phyloP scores from a whole-genome alignment of 2,888 invertebrate species.

The Alcis repandata region DNA sequence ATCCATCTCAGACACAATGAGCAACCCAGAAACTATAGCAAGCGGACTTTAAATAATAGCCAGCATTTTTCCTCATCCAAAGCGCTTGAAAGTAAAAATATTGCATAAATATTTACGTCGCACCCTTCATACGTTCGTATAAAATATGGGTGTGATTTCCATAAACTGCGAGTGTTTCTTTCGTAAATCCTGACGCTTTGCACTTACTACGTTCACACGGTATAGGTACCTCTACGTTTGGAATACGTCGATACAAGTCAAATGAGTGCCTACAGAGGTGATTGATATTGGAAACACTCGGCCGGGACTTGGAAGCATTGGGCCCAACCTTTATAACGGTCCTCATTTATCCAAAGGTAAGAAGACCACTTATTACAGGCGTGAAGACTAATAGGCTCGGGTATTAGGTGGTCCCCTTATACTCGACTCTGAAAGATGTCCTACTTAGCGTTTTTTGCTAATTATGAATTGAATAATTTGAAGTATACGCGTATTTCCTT shows the following conservation, averaged over 20 bases:
- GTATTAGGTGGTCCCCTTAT: conserved; percentile 1
- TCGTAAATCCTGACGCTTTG: conserved; percentile 35
- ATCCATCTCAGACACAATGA: conserved; percentile 13
- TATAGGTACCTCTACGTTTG: too few species aligned
- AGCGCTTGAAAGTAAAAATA: conserved; percentile 34
- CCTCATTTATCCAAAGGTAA: conserved; percentile 55
- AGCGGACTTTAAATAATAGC: conserved; percentile 29
- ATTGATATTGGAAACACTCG: conserved; percentile 58
- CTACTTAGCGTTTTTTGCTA: background rate
- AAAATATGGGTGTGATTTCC: conserved; percentile 42
- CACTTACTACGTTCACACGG: conserved; percentile 18
- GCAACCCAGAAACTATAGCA: conserved; percentile 26
- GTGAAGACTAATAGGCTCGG: conserved; percentile 29
- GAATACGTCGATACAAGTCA: conserved; percentile 37
- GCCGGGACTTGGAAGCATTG: conserved; percentile 57
- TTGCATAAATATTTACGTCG: conserved; percentile 43
- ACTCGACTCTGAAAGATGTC: background rate
- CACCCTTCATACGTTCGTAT: conserved; percentile 33
- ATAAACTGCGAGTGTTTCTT: conserved; percentile 42
- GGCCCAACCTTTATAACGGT: conserved; percentile 55
- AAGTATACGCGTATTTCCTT: too few species aligned
- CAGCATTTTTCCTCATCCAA: conserved; percentile 20
- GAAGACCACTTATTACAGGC: conserved; percentile 39
- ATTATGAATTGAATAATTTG: background rate
- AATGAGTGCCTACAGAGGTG: conserved; percentile 50